Evolutionary conservation across 2,888 invertebrate genomes (phyloP), one percentile per base, ranked within the genome.

Genomic region (Agonopterix subpropinquella): DNA sequence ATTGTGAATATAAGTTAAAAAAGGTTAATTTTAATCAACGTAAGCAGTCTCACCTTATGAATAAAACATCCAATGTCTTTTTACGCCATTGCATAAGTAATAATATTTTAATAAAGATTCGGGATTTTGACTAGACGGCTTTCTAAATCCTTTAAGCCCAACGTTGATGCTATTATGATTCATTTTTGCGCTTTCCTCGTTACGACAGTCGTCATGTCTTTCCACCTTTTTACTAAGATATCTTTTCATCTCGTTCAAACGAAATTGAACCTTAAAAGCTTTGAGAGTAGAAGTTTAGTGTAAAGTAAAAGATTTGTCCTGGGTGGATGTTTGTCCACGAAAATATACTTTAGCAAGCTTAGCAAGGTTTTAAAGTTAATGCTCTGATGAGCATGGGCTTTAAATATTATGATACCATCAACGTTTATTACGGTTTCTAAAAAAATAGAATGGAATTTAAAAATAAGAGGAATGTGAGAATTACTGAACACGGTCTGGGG

Each of bases 171-270:
- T 47, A 53, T 60, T 57, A 57, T 58, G 55, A 57, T 57, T 57
- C 56, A 59, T 59, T 60, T 56, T 49, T 47, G 50, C 53, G 52
- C 53, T 53, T 52, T 44, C 51, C 10, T 11, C 54, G 50, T 56
- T 54, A 60, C 56, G 56, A 54, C 56, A 52, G 45, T 49, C 53
- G 50, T 52, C 44, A 53, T 50, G 52, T 52, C 52, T 43, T 45
- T 49, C 47, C 39, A 44, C 50, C 45, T 50, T 49, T 50, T 50
- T 50, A 52, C 50, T 45, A 50, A 52, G 45, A 50, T 50, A 50
- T 35, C 48, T 41, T 45, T 44, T 11, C 42, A 47, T 41, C 44
- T 36, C 46, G 15, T 15, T 28, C 13, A 8, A 2, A 7, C 9
- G 8, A 43, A n/a, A 28, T 11, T 39, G 0, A 15, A 47, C 47